Evolutionary conservation across 2,797 vertebrate genomes (phyloP).

Genomic region (Labeo calbasu): DNA sequence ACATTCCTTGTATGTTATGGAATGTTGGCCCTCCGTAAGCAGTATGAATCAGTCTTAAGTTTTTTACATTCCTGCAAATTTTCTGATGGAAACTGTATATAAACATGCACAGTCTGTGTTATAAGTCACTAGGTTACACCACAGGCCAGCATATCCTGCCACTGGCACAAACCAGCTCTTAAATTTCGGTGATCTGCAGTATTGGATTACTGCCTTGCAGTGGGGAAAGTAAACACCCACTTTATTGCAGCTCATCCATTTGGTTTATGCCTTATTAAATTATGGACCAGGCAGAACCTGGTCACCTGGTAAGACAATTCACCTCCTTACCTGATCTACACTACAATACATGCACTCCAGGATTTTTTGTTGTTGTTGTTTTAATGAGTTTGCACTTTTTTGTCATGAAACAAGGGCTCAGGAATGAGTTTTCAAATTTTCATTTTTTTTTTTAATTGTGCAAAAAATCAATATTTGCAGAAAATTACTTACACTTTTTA

Average conservation of each 20-base stretch:
- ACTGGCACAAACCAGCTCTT: slow-evolving; percentile 64
- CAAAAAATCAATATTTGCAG: no score
- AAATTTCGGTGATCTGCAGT: slow-evolving; percentile 64
- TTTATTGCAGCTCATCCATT: slow-evolving; percentile 75
- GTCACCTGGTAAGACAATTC: no score
- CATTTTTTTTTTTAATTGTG: neutral
- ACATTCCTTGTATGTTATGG: neutral
- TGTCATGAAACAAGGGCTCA: neutral
- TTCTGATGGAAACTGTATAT: neutral
- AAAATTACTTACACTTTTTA: no score
- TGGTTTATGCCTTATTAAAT: slow-evolving; percentile 74
- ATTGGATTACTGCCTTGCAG: slow-evolving; percentile 67
- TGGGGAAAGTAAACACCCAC: slow-evolving; percentile 69
- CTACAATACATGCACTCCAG: slow-evolving; percentile 47
- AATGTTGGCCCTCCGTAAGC: neutral
- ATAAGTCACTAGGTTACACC: slow-evolving; percentile 56
- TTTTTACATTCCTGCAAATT: neutral
- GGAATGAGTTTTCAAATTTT: neutral
- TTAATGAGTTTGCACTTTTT: neutral
- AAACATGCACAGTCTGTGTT: slow-evolving; percentile 21
- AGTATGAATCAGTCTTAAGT: neutral
- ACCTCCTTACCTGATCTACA: slow-evolving; percentile 45
- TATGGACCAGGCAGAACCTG: slow-evolving; percentile 66
- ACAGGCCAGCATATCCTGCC: slow-evolving; percentile 60
- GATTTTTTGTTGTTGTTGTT: neutral